Conservation (phyloP, 2,888 invertebrate species). For the Temnothorax unifasciatus region DNA sequence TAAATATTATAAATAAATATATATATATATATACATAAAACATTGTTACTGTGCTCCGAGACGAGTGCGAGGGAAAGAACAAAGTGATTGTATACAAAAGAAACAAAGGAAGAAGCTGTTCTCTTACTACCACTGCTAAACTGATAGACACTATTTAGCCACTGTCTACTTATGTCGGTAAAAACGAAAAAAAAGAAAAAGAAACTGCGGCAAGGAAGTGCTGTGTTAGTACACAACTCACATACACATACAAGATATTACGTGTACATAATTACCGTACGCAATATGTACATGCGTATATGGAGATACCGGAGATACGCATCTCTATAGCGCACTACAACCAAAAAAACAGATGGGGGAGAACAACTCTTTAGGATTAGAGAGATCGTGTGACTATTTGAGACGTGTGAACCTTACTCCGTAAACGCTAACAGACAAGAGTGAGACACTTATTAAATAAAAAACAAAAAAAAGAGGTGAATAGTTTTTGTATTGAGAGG, state of each 20-base stretch:
- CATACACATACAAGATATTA: conserved; percentile 40
- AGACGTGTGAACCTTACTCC: conserved; percentile 73
- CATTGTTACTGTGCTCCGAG: conserved; percentile 50
- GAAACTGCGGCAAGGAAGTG: conserved; percentile 39
- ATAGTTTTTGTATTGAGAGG: conserved; percentile 77
- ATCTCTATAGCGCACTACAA: conserved; percentile 50
- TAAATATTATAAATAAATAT: conserved; percentile 45
- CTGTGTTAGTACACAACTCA: conserved; percentile 42
- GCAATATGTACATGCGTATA: conserved; percentile 23
- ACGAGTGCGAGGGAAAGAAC: conserved; percentile 39
- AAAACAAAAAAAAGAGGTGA: conserved; percentile 64
- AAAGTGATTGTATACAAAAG: conserved; percentile 49
- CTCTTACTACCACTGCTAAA: conserved; percentile 73
- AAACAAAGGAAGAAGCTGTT: conserved; percentile 55
- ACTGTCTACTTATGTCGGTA: conserved; percentile 68
- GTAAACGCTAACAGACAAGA: conserved; percentile 76
- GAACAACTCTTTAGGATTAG: conserved; percentile 71
- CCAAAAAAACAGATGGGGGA: conserved; percentile 4
- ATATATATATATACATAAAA: conserved; percentile 36
- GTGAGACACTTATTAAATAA: conserved; percentile 75
- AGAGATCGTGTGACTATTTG: conserved; percentile 76
- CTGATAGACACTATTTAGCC: conserved; percentile 69
- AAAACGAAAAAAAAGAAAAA: conserved; percentile 30
- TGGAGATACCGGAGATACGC: conserved; percentile 47
- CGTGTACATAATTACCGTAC: conserved; percentile 66